Base-by-base conservation (phyloP, 2,888 invertebrate genomes). In the Epinotia demarniana region DNA sequence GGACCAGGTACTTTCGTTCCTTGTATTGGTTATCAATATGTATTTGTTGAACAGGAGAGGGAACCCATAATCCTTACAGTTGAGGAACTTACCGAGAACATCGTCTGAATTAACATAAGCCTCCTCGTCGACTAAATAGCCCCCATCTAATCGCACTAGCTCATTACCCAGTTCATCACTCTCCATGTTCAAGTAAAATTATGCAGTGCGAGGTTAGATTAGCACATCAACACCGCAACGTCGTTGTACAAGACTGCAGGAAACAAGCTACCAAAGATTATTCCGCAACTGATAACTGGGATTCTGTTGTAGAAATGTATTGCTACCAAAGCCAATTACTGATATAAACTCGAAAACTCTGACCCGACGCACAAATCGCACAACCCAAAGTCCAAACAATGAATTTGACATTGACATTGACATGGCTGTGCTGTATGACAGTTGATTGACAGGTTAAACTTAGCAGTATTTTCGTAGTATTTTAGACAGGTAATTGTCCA, bases 101-200 rank as follows among this genome's bases (percentile, higher is more conserved):
- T 94, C 94, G 71, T 94, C 94, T 18, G 90, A 86, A 79, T 92
- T 88, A 6, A 94, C 91, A 78, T 92, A 94, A 16, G 92, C 91
- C 68, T 93, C 94, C 67, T 93, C 94, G 43, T 93, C 94, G 0
- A 92, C 92, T 4, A 94, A 81, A 79, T 89, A 94, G 58, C 92
- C 92, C 78, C 87, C 89, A 72, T 92, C 91, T 73, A 93, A 79
- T 74, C 92, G 87, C 72, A 92, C 90, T 75, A 94, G 84, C 78
- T 96, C 96, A 84, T 95, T 95, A 61, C 95, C 95, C 84, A 96
- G 94, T 84, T 96, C 96, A 77, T 95, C 94, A 78, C 90, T 93
- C 85, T 95, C 95, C 95, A 95, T 95, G 78, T 60, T 86, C 81
- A 74, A 66, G 46, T 68, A 77, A 76, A 64, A 70, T 76, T 39